Conservation (phyloP, 2,797 vertebrate species). For the Gymnoscopelus braueri region DNA sequence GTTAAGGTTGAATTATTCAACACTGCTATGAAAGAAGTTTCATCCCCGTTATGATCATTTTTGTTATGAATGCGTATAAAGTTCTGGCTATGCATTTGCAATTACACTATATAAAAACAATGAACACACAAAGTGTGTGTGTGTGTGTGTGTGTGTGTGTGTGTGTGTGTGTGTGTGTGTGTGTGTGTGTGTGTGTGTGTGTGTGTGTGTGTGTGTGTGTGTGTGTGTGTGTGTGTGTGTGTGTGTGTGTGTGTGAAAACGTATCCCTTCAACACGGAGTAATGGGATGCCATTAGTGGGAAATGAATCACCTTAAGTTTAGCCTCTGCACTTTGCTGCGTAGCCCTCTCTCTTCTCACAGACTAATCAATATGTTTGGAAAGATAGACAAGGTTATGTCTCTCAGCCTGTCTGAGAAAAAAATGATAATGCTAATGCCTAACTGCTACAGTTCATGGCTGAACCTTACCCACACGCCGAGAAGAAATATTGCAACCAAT, state of each 20-base stretch:
- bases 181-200: no score
- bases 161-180: no score
- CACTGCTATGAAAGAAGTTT: no score
- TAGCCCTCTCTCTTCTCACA: conserved; percentile 60
- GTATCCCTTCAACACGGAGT: conserved; percentile 36
- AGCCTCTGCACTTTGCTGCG: conserved; percentile 55
- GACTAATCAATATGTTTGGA: conserved; percentile 76
- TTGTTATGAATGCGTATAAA: no score
- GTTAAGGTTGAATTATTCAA: no score
- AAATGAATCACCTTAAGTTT: conserved; percentile 57
- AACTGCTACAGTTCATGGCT: conserved; percentile 62
- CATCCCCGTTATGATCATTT: no score
- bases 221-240: no score
- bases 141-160: no score
- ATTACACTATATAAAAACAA: no score
- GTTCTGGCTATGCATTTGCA: no score
- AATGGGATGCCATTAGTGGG: conserved; percentile 45
- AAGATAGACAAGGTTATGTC: conserved; percentile 70
- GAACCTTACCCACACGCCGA: conserved; percentile 62
- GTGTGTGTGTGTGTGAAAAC: conserved; percentile 5
- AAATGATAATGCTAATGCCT: conserved; percentile 55
- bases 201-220: no score
- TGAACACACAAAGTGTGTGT: no score
- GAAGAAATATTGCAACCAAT: conserved; percentile 60
- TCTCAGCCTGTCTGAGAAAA: conserved; percentile 56